Evolutionary conservation across 2,888 invertebrate genomes (phyloP).

Genomic region (Cryptosula pallasiana): DNA sequence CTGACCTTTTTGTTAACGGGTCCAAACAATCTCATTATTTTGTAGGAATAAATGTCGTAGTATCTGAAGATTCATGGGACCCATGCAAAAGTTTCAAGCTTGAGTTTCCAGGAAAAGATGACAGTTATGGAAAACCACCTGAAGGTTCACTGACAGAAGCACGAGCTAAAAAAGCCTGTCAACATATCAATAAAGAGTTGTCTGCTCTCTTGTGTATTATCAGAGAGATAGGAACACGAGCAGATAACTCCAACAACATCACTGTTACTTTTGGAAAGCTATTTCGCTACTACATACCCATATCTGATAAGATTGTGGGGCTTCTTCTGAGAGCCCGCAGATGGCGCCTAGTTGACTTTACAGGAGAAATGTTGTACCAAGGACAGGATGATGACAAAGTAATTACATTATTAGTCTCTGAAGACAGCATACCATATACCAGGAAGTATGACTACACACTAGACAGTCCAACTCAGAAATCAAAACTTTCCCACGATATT

Average conservation of each 20-base stretch:
- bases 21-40: too few relatives aligned
- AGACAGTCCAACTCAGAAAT: background rate
- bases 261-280: background rate
- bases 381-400: slow-evolving; percentile 14
- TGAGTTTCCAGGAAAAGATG: slow-evolving; percentile 15
- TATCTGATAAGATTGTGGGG: slow-evolving; percentile 5
- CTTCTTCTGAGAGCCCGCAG: background rate
- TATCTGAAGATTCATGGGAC: background rate
- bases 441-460: background rate
- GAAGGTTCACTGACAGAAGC: slow-evolving; percentile 19
- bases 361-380: slow-evolving; percentile 21
- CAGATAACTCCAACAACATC: background rate
- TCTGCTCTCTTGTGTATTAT: background rate
- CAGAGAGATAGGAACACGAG: background rate
- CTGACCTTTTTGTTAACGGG: too few relatives aligned
- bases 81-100: slow-evolving; percentile 2
- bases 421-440: background rate
- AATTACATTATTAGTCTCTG: background rate
- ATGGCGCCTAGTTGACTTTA: slow-evolving; percentile 2
- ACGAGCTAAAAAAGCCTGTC: slow-evolving; percentile 12
- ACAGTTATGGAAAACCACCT: slow-evolving; percentile 11
- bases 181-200: slow-evolving; percentile 15
- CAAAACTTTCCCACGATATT: background rate
- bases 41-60: background rate
- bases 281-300: slow-evolving; percentile 11